Percentiles rank a stretch among this genome's conserved stretches.
Conservation (phyloP, 1,140 invertebrate species). For the Scaptomyza montana region DNA sequence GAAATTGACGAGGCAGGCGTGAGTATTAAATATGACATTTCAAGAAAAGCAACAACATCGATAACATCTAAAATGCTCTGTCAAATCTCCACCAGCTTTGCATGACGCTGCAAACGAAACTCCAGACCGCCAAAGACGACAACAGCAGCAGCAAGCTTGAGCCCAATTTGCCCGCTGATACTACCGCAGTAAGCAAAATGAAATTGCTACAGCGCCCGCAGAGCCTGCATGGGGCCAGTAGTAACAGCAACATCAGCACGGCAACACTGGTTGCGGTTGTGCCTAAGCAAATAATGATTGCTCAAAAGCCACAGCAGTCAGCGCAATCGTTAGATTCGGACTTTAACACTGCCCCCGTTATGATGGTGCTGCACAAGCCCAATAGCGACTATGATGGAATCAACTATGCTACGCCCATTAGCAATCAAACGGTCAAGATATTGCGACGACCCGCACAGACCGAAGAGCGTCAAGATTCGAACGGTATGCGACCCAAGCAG, state of each 20-base stretch:
- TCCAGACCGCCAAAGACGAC: constrained; percentile 46
- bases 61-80: constrained; percentile 12
- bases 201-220: constrained; percentile 84
- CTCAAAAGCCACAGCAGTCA: constrained; percentile 75
- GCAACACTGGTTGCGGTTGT: constrained; percentile 5
- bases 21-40: constrained; percentile 59
- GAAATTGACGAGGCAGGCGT: constrained; percentile 91
- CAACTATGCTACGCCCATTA: constrained; percentile 85
- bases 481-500: constrained; percentile 85
- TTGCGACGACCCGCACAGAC: constrained; percentile 89
- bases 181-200: constrained; percentile 69
- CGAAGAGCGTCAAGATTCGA: constrained; percentile 86
- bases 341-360: constrained; percentile 53
- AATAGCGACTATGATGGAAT: constrained; percentile 85
- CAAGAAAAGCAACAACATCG: not conserved
- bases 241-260: constrained; percentile 34
- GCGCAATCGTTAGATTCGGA: constrained; percentile 76
- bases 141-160: constrained; percentile 24
- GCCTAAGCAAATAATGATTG: constrained; percentile 85
- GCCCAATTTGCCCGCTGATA: constrained; percentile 17
- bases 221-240: constrained; percentile 51
- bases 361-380: constrained; percentile 79
- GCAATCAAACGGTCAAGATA: constrained; percentile 91
- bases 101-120: constrained; percentile 70
- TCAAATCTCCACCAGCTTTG: constrained; percentile 52